Base-by-base conservation (phyloP, 2,797 vertebrate species). In the Microchirus variegatus region DNA sequence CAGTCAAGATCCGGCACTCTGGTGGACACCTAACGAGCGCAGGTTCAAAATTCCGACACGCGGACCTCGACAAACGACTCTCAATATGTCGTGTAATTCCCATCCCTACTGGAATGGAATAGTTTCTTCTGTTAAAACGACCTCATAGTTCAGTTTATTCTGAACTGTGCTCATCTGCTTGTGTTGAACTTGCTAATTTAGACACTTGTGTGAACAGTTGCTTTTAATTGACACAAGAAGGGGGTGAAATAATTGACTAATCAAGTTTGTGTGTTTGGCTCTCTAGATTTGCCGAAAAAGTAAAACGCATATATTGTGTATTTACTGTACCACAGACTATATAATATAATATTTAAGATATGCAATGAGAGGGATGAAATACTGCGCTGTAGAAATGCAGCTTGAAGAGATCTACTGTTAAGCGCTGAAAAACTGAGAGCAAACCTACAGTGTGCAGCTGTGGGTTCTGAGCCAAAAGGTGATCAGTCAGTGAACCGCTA, bases 381-480 rank as follows among this genome's bases (percentile, higher is more conserved):
- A n/a, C 41, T 17, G 45, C 53, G 53, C 54, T 59, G 65, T 64
- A 63, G 49, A 82, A 50, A 53, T 38, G 31, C 57, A 59, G 58
- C 68, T 53, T 61, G 68, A 51, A 42, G 14, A 43, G 59, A 46
- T 65, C 37, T 47, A 60, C 59, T 54, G 69, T 68, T 62, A 70
- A 72, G 77, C 49, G 57, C 45, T 53, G 55, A 58, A 52, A 59
- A 71, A 31, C 56, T 45, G 65, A 37, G 67, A 48, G 58, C 2
- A 7, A 22, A 58, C 58, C 44, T 18, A 40, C 52, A 64, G 38
- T 49, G 50, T 42, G 37, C 58, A 49, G 48, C 60, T 67, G 56
- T 50, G 61, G 43, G 60, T 60, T 75, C 75, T 62, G 58, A 62
- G 61, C 57, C 67, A 60, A 63, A 53, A 55, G 49, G 75, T 61